Evolutionary conservation across 2,888 invertebrate species (phyloP).

Genomic region (Polyommatus iphigenia): DNA sequence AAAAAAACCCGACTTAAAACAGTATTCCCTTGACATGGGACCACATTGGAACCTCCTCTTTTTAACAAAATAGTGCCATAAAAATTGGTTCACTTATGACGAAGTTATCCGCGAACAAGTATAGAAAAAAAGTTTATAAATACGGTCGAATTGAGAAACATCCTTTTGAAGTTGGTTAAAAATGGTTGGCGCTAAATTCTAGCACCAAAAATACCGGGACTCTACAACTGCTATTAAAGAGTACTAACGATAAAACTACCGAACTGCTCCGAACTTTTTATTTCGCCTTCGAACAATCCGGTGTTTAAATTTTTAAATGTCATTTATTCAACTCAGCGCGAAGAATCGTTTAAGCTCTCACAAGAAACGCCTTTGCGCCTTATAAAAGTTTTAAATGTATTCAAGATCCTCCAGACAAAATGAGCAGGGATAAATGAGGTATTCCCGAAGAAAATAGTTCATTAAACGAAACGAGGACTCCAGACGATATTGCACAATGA

Average conservation of each 20-base stretch:
- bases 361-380: constrained; percentile 29
- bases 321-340: constrained; percentile 27
- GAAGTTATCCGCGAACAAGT: too few relatives aligned
- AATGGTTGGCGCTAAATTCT: neutral
- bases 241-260: constrained; percentile 10
- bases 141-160: too few relatives aligned
- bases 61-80: too few relatives aligned
- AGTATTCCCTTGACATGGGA: too few relatives aligned
- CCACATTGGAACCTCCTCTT: too few relatives aligned
- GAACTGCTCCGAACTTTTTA: neutral
- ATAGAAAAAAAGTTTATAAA: too few relatives aligned
- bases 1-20: too few relatives aligned
- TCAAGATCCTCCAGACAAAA: constrained; percentile 32
- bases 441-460: constrained; percentile 47
- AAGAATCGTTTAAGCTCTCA: constrained; percentile 27
- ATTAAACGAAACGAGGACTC: constrained; percentile 57
- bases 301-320: constrained; percentile 25
- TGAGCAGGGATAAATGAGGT: constrained; percentile 31
- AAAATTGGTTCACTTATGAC: too few relatives aligned
- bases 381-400: constrained; percentile 33
- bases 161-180: neutral
- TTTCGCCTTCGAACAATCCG: constrained; percentile 17
- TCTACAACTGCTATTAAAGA: neutral
- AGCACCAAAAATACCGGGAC: neutral
- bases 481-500: constrained; percentile 34